Base-by-base conservation (phyloP, 2,888 invertebrate species). In the Amphipoea lucens region DNA sequence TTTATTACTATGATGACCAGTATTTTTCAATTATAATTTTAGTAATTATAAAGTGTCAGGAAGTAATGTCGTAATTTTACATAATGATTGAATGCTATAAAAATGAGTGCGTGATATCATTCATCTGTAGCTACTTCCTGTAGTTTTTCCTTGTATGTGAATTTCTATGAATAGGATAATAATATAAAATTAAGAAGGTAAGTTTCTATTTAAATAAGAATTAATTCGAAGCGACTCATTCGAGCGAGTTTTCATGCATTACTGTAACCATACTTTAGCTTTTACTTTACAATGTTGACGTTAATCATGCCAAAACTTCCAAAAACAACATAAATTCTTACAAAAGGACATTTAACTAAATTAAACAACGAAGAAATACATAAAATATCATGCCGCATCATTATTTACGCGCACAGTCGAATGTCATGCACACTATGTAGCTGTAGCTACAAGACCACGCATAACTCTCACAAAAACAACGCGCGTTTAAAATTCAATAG, bases 401-500 rank as follows among this genome's bases (percentile, higher is more conserved):
- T 70, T 83, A 67, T 74, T 73, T n/a, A 81, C 78, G 68, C 78
- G 42, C 17, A 51, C 68, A 76, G 57, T 71, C 57, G 74, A 84
- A 84, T 77, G 80, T 69, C 87, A 75, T 75, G 76, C 84, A 83
- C 76, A 84, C 67, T 77, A 68, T 40, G 68, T 76, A 29, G 40
- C 40, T 51, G 29, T 74, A 66, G 54, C 70, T 42, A 65, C 68
- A 76, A 62, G 20, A 69, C 60, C 69, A 78, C 75, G 79, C 83
- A 76, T 76, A 78, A 68, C 83, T 79, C 73, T 80, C 63, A 80
- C 76, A 76, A 81, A 88, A 77, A 83, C 86, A 79, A 69, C 76
- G 78, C 82, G 48, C 65, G 71, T 77, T 88, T 87, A 71, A 85
- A 83, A 88, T 87, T 85, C 87, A 87, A 85, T 76, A 78, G 69